A percentile compares a stretch with the other conserved stretches of the same genome.
Evolutionary conservation across 2,888 invertebrate species (phyloP).

Genomic region (Hybos culiciformis): DNA sequence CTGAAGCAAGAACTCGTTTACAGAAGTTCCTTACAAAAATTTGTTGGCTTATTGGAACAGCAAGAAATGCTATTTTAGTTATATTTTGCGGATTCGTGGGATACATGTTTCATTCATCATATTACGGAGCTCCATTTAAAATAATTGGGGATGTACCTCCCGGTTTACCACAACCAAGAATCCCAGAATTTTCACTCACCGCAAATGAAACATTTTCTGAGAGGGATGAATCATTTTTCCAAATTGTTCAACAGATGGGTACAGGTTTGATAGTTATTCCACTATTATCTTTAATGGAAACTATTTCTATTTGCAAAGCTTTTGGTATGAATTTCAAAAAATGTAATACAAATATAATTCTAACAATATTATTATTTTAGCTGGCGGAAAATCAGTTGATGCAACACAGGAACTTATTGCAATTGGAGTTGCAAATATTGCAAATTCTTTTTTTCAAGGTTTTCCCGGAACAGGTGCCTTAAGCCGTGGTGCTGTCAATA

Average conservation of each 20-base stretch:
- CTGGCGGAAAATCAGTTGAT: conserved; percentile 67
- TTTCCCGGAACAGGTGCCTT: conserved; percentile 80
- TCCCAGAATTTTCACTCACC: conserved; percentile 50
- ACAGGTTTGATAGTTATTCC: conserved; percentile 77
- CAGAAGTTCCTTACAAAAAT: conserved; percentile 49
- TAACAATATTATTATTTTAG: conserved; percentile 27
- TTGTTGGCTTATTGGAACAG: conserved; percentile 64
- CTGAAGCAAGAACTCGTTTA: conserved; percentile 39
- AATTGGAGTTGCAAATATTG: conserved; percentile 65
- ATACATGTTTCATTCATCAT: conserved; percentile 42
- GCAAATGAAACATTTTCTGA: conserved; percentile 45
- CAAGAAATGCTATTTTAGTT: conserved; percentile 75
- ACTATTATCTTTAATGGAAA: conserved; percentile 75
- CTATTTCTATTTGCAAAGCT: conserved; percentile 87
- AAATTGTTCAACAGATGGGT: conserved; percentile 67
- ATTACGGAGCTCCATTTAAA: conserved; percentile 42
- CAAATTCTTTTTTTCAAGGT: conserved; percentile 73
- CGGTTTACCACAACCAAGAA: conserved; percentile 53
- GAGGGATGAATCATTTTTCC: conserved; percentile 39
- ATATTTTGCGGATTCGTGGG: conserved; percentile 57
- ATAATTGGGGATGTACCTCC: conserved; percentile 62
- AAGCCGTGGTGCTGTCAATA: conserved; percentile 76
- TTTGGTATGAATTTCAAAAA: conserved; percentile 45
- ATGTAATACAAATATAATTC: neutral
- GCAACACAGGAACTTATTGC: conserved; percentile 87